These are phyloP conservation scores for Pedicia rivosa DNA, from an alignment of 2,888 invertebrate species.

Conservation along the genomic window DNA sequence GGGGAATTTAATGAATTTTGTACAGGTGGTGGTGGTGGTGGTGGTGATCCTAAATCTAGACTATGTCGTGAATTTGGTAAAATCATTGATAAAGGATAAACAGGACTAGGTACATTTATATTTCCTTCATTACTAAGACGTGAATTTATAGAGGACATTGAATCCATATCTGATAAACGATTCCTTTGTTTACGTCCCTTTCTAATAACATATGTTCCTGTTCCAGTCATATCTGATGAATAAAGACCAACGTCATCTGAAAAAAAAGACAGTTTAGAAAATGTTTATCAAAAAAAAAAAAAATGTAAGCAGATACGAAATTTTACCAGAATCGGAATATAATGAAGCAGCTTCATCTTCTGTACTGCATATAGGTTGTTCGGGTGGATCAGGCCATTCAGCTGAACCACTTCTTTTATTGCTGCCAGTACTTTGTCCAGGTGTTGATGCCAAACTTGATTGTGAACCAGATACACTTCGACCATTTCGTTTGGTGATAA, in stretches of 20 bases:
- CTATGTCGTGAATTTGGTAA: constrained; percentile 50
- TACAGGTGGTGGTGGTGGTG: constrained; percentile 25
- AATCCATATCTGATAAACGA: constrained; percentile 36
- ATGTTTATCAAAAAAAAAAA: too few species aligned
- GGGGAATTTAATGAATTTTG: constrained; percentile 16
- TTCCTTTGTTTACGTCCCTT: constrained; percentile 54
- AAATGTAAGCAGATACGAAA: background rate
- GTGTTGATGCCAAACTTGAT: constrained; percentile 56
- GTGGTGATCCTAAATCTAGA: constrained; percentile 47
- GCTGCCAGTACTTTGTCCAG: constrained; percentile 20
- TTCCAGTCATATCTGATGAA: constrained; percentile 33
- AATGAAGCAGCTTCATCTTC: constrained; percentile 53
- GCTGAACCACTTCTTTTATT: constrained; percentile 12
- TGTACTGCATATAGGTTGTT: constrained; percentile 44
- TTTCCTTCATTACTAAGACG: constrained; percentile 39
- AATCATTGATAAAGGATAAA: constrained; percentile 37
- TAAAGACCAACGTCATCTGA: constrained; percentile 19
- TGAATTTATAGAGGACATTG: constrained; percentile 39
- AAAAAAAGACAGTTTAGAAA: too few species aligned
- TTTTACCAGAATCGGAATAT: constrained; percentile 40
- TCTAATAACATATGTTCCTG: constrained; percentile 69
- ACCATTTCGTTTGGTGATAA: constrained; percentile 37
- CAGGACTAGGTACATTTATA: constrained; percentile 33
- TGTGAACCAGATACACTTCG: constrained; percentile 41
- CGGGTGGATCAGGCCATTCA: constrained; percentile 57